Percentiles rank a stretch among this genome's conserved stretches.
Conservation (phyloP, 1,140 invertebrate genomes). For the Drosophila insularis region DNA sequence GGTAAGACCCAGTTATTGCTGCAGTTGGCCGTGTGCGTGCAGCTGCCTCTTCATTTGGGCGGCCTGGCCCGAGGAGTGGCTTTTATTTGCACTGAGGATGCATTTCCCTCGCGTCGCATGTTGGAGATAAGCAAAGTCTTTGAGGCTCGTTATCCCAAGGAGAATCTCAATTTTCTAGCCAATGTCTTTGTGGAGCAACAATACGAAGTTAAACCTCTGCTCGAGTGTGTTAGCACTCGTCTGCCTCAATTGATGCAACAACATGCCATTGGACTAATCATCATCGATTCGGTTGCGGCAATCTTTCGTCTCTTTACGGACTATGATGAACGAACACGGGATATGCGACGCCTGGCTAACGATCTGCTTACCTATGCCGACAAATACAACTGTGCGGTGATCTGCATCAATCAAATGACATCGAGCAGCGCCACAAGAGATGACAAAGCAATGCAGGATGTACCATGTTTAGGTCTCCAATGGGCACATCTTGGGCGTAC, state of each 20-base stretch:
- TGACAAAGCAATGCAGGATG: conserved; percentile 55
- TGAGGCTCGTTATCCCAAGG: conserved; percentile 53
- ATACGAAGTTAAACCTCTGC: conserved; percentile 83
- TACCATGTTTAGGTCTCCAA: conserved; percentile 86
- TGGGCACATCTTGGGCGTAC: conserved; percentile 88
- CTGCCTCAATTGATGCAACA: conserved; percentile 83
- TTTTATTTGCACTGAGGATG: conserved; percentile 90
- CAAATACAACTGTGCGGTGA: conserved; percentile 84
- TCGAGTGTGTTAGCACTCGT: conserved; percentile 84
- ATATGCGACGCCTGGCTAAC: conserved; percentile 85
- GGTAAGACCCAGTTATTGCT: conserved; percentile 94
- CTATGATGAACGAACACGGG: conserved; percentile 83
- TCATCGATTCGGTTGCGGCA: conserved; percentile 90
- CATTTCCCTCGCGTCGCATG: conserved; percentile 88
- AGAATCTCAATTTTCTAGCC: conserved; percentile 64
- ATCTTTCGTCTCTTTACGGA: conserved; percentile 87
- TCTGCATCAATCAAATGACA: conserved; percentile 90
- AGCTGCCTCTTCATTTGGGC: conserved; percentile 67
- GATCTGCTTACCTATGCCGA: conserved; percentile 85
- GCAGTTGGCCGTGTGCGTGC: conserved; percentile 85
- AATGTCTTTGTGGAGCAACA: conserved; percentile 82
- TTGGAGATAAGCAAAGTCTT: conserved; percentile 82
- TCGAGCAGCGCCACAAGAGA: conserved; percentile 35
- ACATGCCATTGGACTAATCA: conserved; percentile 85
- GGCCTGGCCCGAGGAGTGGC: conserved; percentile 85